A percentile compares a stretch with the other conserved stretches of the same genome.
phyloP scores from a whole-genome alignment of 2,888 invertebrate species.

The Endotricha flammealis region DNA sequence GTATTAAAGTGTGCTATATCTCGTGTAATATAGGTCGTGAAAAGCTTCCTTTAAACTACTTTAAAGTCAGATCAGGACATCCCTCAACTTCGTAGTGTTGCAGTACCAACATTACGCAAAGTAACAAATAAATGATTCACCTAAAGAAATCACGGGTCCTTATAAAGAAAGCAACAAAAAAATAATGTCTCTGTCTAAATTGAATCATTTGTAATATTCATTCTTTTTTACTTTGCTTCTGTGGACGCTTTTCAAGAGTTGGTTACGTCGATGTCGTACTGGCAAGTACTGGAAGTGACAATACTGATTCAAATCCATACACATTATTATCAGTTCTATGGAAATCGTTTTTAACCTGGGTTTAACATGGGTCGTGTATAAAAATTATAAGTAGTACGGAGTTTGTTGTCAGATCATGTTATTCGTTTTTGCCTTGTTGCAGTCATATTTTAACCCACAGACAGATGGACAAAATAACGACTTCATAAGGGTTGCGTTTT shows the following conservation, averaged over 20 bases:
- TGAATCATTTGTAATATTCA: constrained; percentile 72
- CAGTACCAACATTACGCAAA: constrained; percentile 47
- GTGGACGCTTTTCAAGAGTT: constrained; percentile 42
- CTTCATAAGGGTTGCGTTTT: too few relatives aligned
- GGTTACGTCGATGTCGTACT: constrained; percentile 18
- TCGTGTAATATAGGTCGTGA: not conserved
- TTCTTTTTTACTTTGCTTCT: constrained; percentile 57
- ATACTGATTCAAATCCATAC: too few relatives aligned
- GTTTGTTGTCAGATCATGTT: too few relatives aligned
- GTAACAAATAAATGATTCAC: constrained; percentile 51
- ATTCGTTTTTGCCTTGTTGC: too few relatives aligned
- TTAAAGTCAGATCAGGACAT: too few relatives aligned
- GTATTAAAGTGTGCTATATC: too few relatives aligned
- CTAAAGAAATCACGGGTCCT: constrained; percentile 47
- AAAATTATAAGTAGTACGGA: too few relatives aligned
- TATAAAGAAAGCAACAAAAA: constrained; percentile 50
- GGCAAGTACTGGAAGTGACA: constrained; percentile 22
- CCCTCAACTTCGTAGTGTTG: constrained; percentile 36
- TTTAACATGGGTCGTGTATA: too few relatives aligned
- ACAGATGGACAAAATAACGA: too few relatives aligned
- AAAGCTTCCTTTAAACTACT: not conserved
- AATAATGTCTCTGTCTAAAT: constrained; percentile 64
- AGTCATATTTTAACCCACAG: too few relatives aligned
- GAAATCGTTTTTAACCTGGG: too few relatives aligned
- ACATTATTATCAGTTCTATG: too few relatives aligned